Percentiles rank a stretch among this genome's conserved stretches.
Conservation (phyloP, 1,140 invertebrate genomes). For the Amyelois transitella region DNA sequence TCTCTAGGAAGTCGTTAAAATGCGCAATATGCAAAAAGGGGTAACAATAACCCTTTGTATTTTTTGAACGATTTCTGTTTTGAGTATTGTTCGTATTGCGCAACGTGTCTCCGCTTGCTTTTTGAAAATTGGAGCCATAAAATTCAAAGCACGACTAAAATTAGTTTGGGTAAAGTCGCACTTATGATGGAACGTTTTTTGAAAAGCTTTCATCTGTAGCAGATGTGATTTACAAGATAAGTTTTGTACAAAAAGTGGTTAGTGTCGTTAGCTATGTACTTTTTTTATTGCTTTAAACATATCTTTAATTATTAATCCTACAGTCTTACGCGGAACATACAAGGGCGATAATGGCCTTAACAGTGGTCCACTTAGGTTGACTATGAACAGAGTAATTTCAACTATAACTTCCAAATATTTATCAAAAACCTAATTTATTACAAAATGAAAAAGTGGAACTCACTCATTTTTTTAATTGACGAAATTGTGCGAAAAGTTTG, state of each 20-base stretch:
- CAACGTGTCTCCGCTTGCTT: not conserved
- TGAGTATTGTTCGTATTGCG: conserved; percentile 14
- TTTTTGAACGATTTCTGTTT: conserved; percentile 21
- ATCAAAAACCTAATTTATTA: too few species aligned
- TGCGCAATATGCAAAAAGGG: conserved; percentile 71
- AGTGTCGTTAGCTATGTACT: conserved; percentile 17
- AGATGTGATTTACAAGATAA: conserved; percentile 13
- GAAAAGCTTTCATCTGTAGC: not conserved
- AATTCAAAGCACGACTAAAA: not conserved
- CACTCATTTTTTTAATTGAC: too few species aligned
- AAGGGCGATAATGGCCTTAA: too few species aligned
- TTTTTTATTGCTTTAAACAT: too few species aligned
- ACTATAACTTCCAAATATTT: too few species aligned
- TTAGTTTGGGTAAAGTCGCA: not conserved
- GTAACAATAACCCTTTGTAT: conserved; percentile 17
- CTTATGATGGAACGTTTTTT: not conserved
- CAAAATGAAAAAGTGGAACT: too few species aligned
- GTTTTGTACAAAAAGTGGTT: conserved; percentile 14
- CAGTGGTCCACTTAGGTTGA: too few species aligned
- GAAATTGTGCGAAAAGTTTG: too few species aligned
- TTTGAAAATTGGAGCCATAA: not conserved
- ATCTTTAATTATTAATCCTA: too few species aligned
- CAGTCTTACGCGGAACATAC: too few species aligned
- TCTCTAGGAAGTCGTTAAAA: conserved; percentile 49
- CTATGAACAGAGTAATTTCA: too few species aligned